These are phyloP conservation scores for Synanthedon myopaeformis DNA, from an alignment of 2,888 invertebrate genomes.

Conservation along the genomic window DNA sequence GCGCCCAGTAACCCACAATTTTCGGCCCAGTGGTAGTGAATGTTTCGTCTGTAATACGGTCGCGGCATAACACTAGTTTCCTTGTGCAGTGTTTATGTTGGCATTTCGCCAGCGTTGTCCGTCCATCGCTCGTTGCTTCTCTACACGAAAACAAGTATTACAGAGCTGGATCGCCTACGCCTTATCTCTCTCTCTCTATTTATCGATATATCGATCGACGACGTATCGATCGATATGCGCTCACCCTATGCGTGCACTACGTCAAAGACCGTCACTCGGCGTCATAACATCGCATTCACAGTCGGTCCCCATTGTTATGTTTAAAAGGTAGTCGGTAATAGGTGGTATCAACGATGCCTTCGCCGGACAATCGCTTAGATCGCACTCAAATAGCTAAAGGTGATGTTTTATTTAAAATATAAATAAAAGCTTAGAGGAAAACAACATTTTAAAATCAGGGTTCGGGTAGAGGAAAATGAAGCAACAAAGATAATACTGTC, in stretches of 20 bases:
- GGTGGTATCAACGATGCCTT: slow-evolving; percentile 12
- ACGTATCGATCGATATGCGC: slow-evolving; percentile 44
- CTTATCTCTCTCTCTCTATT: slow-evolving; percentile 19
- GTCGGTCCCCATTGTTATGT: slow-evolving; percentile 42
- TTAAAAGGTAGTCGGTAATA: slow-evolving; percentile 29
- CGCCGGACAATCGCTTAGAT: slow-evolving; percentile 6
- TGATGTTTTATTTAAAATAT: background rate
- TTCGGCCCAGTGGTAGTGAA: slow-evolving; percentile 66
- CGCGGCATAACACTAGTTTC: slow-evolving; percentile 70
- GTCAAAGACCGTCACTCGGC: slow-evolving; percentile 52
- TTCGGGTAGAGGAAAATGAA: background rate
- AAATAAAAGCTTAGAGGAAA: background rate
- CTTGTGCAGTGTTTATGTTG: slow-evolving; percentile 69
- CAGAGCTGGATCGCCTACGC: slow-evolving; percentile 44
- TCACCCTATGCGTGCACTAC: slow-evolving; percentile 27
- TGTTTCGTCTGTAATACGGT: slow-evolving; percentile 68
- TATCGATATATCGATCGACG: slow-evolving; percentile 42
- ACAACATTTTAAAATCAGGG: background rate
- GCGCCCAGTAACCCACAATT: slow-evolving; percentile 67
- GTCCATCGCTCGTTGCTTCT: slow-evolving; percentile 47
- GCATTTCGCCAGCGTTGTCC: slow-evolving; percentile 59
- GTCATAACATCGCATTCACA: slow-evolving; percentile 40
- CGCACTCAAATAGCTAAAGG: background rate
- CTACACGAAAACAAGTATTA: slow-evolving; percentile 50
- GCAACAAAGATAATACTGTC: background rate